Percentiles rank a stretch among this genome's conserved stretches.
These are phyloP conservation scores for Pholis gunnellus DNA, from an alignment of 2,113 vertebrate species.

Conservation along the genomic window DNA sequence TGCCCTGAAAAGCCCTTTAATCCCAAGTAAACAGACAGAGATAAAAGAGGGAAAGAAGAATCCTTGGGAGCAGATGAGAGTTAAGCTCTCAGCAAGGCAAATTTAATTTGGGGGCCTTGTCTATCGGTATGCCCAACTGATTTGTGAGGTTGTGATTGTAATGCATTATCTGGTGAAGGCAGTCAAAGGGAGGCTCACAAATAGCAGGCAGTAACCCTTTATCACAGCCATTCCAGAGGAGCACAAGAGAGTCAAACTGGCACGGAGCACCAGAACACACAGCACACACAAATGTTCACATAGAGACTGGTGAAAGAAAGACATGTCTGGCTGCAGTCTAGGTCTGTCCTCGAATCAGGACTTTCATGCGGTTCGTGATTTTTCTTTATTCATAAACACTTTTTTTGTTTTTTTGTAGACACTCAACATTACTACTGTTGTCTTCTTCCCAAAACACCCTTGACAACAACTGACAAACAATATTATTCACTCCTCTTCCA, in stretches of 20 bases:
- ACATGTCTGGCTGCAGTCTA: background rate
- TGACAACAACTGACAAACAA: background rate
- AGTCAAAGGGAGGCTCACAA: slow-evolving; percentile 62
- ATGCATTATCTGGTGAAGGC: slow-evolving; percentile 58
- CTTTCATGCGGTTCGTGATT: background rate
- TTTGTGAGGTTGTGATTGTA: slow-evolving; percentile 59
- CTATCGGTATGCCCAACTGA: slow-evolving; percentile 42
- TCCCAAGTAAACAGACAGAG: slow-evolving; percentile 18
- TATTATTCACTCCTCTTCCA: background rate
- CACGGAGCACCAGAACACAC: slow-evolving; percentile 17
- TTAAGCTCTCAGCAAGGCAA: slow-evolving; percentile 46
- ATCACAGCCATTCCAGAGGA: slow-evolving; percentile 56
- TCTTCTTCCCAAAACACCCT: background rate
- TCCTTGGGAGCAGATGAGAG: slow-evolving; percentile 54
- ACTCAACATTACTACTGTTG: background rate
- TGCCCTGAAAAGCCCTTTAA: slow-evolving; percentile 22
- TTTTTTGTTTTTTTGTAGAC: too few relatives aligned
- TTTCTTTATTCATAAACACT: background rate
- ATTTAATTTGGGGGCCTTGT: slow-evolving; percentile 28
- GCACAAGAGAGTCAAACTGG: slow-evolving; percentile 45
- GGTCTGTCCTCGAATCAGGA: background rate
- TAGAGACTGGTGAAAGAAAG: background rate
- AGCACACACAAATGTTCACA: slow-evolving; percentile 30
- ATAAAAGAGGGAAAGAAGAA: slow-evolving; percentile 36
- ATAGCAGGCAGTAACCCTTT: slow-evolving; percentile 42